Evolutionary conservation across 2,113 vertebrate genomes (phyloP).

Genomic region (Lagopus muta): DNA sequence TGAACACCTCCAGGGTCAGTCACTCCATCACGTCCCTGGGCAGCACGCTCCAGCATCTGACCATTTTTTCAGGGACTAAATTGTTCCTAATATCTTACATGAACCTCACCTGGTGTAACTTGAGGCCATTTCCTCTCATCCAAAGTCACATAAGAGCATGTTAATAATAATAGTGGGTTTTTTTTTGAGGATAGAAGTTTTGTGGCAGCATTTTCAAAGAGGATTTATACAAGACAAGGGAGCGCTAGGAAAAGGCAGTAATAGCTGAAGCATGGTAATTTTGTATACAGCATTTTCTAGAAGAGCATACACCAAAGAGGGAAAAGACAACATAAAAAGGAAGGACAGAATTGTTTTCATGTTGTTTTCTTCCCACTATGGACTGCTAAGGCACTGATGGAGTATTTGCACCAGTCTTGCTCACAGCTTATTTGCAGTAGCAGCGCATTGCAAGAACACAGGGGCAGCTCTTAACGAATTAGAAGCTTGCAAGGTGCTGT

Average conservation of each 20-base stretch:
- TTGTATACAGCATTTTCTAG: neutral
- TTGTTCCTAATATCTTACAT: no score
- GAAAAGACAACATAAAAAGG: neutral
- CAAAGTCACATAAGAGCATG: neutral
- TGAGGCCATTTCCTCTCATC: no score
- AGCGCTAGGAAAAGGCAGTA: neutral
- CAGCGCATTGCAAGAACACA: neutral
- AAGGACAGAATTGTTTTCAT: neutral
- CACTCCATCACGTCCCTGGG: no score
- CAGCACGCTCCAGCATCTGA: no score
- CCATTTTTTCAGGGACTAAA: no score
- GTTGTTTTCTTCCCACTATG: neutral
- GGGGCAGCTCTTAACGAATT: neutral
- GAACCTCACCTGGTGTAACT: no score
- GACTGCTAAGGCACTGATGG: rapidly evolving
- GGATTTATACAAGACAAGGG: neutral
- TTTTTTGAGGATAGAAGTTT: neutral
- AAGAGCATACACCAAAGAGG: neutral
- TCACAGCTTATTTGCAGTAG: neutral
- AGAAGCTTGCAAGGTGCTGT: neutral
- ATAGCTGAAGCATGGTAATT: neutral
- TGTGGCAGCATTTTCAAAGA: neutral
- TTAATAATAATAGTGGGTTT: neutral
- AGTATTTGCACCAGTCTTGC: neutral
- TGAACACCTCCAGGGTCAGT: no score